Conservation (phyloP, 2,113 vertebrate genomes). For the Daubentonia madagascariensis region DNA sequence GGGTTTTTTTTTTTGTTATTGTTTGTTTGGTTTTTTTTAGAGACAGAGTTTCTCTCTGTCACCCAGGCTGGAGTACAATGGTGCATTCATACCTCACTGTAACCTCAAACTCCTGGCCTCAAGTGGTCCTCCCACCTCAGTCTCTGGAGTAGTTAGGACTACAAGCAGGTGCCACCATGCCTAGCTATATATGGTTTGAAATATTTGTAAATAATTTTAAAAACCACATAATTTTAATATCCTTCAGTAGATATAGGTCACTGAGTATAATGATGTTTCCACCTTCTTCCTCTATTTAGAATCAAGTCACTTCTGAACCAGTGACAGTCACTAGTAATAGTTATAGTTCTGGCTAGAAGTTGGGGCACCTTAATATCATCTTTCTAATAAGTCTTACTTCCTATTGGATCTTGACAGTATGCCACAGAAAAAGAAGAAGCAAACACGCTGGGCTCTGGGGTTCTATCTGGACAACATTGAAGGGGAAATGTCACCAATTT, state of each 20-base stretch:
- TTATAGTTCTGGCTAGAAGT: background rate
- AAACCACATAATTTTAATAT: background rate
- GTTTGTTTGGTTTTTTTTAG: too few relatives aligned
- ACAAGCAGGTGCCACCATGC: too few relatives aligned
- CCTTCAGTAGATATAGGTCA: background rate
- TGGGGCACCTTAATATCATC: background rate
- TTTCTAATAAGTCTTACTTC: background rate
- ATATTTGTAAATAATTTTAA: background rate
- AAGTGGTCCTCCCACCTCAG: too few relatives aligned
- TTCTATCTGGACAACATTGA: background rate
- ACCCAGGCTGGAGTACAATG: too few relatives aligned
- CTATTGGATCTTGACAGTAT: background rate
- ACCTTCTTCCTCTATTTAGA: background rate
- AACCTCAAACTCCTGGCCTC: too few relatives aligned
- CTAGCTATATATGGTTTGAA: background rate
- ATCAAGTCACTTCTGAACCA: background rate
- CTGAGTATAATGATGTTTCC: background rate
- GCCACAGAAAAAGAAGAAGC: background rate
- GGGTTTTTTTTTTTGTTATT: too few relatives aligned
- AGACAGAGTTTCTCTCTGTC: too few relatives aligned
- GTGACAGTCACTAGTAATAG: background rate
- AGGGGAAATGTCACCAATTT: conserved; percentile 19
- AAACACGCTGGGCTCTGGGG: background rate
- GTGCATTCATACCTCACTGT: too few relatives aligned
- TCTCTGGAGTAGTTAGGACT: too few relatives aligned